phyloP scores from a whole-genome alignment of 2,888 invertebrate species.

The Dicranocentrus wangi region DNA sequence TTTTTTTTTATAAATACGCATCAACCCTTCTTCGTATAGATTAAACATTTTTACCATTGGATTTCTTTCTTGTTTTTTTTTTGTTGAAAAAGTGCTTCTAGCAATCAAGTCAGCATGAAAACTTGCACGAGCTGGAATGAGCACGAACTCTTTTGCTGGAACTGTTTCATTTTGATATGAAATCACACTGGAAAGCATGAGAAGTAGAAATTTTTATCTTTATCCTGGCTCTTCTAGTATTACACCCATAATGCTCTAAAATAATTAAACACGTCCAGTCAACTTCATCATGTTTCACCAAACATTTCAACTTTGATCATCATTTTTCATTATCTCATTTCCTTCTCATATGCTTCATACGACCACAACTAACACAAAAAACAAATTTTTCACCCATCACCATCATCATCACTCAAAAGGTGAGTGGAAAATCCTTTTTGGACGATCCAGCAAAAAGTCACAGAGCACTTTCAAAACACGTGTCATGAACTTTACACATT shows the following conservation, averaged over 20 bases:
- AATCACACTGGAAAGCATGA: no score
- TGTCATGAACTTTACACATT: slow-evolving; percentile 59
- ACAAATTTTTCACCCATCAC: slow-evolving; percentile 47
- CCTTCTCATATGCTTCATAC: slow-evolving; percentile 12
- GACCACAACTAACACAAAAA: slow-evolving; percentile 8
- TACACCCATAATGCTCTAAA: no score
- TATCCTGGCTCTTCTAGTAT: no score
- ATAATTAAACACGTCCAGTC: slow-evolving; percentile 46
- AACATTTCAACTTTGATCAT: slow-evolving; percentile 35
- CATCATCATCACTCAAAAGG: slow-evolving; percentile 53
- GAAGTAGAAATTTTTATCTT: no score
- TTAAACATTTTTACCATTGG: not conserved
- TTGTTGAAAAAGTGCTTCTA: not conserved
- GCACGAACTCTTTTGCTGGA: no score
- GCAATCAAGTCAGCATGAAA: slow-evolving; percentile 8
- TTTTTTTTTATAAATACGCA: not conserved
- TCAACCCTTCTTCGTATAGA: no score
- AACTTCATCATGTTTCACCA: slow-evolving; percentile 22
- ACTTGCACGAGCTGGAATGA: no score
- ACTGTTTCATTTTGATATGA: no score
- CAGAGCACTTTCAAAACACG: slow-evolving; percentile 48
- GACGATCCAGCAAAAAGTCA: not conserved
- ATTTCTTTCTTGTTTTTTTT: not conserved
- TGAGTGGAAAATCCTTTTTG: slow-evolving; percentile 32
- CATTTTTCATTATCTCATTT: slow-evolving; percentile 15